phyloP scores from a whole-genome alignment of 2,888 invertebrate species.

The Dascillus cervinus region DNA sequence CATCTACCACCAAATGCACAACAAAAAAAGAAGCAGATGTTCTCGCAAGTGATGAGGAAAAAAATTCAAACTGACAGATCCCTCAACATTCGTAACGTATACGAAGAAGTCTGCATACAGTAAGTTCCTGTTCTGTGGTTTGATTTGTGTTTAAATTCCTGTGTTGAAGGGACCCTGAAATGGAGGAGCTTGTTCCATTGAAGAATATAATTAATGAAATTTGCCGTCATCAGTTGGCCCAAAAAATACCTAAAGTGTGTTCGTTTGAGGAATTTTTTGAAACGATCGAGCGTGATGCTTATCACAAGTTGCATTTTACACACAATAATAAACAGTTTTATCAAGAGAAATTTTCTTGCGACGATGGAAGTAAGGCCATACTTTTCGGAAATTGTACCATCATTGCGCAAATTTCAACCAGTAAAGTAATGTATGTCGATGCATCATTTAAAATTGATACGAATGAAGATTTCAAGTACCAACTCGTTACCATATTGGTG shows the following conservation, averaged over 20 bases:
- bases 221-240: constrained; percentile 28
- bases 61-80: constrained; percentile 32
- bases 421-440: constrained; percentile 37
- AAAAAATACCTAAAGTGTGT: constrained; percentile 21
- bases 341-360: constrained; percentile 54
- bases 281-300: constrained; percentile 29
- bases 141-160: background rate
- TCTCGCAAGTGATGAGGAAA: constrained; percentile 31
- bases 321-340: constrained; percentile 37
- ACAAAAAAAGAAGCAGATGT: constrained; percentile 32
- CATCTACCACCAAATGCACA: constrained; percentile 23
- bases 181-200: constrained; percentile 29
- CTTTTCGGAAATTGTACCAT: constrained; percentile 32
- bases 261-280: constrained; percentile 34
- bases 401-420: constrained; percentile 26
- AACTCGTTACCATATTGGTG: constrained; percentile 34
- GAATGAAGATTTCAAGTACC: constrained; percentile 31
- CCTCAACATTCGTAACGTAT: constrained; percentile 31
- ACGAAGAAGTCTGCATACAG: constrained; percentile 32
- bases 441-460: constrained; percentile 35
- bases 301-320: constrained; percentile 35
- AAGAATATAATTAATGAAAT: constrained; percentile 34
- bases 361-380: constrained; percentile 38
- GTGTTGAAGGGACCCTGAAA: constrained; percentile 28
- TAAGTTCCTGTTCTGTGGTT: constrained; percentile 18